Conservation (phyloP, 2,113 vertebrate genomes). For the Onychorhynchus coronatus region DNA sequence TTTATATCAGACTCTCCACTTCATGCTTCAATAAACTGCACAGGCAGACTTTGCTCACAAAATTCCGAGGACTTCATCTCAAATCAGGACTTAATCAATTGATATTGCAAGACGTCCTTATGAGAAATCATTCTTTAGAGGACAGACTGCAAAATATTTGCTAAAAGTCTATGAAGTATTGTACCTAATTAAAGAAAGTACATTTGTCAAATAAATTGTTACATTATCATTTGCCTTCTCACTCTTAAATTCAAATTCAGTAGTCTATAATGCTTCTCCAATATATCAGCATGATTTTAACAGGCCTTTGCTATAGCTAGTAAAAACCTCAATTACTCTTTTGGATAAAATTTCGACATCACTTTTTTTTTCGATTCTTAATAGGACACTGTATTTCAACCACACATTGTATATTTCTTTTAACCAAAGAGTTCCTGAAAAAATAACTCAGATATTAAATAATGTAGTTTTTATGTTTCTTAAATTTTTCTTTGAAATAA, state of each 20-base stretch:
- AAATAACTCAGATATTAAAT: neutral
- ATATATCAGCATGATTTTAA: neutral
- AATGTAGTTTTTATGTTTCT: neutral
- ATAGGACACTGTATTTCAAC: neutral
- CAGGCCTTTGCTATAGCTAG: neutral
- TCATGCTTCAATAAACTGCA: neutral
- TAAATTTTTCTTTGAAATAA: neutral
- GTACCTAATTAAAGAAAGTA: slow-evolving; percentile 27
- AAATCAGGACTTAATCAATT: neutral
- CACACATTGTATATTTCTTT: neutral
- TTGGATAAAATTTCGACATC: neutral
- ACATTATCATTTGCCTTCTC: slow-evolving; percentile 2
- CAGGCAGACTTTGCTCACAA: neutral
- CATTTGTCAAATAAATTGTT: slow-evolving; percentile 44
- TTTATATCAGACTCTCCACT: neutral
- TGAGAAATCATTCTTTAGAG: neutral
- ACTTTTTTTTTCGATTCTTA: neutral
- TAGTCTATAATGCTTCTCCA: slow-evolving; percentile 23
- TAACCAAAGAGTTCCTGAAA: neutral
- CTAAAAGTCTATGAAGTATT: neutral
- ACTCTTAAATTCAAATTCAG: neutral
- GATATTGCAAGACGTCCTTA: neutral
- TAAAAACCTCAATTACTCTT: neutral
- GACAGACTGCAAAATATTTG: neutral
- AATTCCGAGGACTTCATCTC: neutral